These are phyloP conservation scores for Rhegmatorhina hoffmannsi DNA, from an alignment of 2,113 vertebrate species.

Conservation along the genomic window DNA sequence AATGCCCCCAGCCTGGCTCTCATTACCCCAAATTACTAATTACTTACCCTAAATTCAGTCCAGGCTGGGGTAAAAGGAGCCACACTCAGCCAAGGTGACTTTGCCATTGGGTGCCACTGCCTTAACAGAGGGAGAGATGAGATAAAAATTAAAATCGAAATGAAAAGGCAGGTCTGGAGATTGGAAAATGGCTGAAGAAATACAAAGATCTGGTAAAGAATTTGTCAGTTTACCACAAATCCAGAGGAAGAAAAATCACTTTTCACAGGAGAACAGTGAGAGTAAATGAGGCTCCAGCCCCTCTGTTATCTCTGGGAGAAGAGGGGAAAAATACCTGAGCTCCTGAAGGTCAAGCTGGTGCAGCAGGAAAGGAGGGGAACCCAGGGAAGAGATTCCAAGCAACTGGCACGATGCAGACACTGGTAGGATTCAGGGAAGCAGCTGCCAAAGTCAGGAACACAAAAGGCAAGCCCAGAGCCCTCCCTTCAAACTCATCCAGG, in stretches of 20 bases:
- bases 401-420: fast-evolving
- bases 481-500: not conserved
- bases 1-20: fast-evolving
- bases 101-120: not conserved
- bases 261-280: not conserved
- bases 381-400: not conserved
- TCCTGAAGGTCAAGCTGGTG: fast-evolving
- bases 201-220: fast-evolving
- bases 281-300: not conserved
- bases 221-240: not conserved
- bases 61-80: not conserved
- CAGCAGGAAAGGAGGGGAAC: not conserved
- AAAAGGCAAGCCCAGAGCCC: not conserved
- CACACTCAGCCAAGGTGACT: not conserved
- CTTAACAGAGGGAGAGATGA: not conserved
- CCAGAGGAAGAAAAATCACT: not conserved
- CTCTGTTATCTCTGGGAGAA: not conserved
- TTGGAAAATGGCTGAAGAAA: not conserved
- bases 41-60: not conserved
- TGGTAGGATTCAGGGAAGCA: fast-evolving
- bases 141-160: not conserved
- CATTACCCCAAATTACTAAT: not conserved
- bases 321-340: not conserved
- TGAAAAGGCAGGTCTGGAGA: not conserved
- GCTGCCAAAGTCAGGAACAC: not conserved